Evolutionary conservation across 1,140 invertebrate species (phyloP), one percentile per base, ranked within the genome.

Genomic region (Drosophila orosa): DNA sequence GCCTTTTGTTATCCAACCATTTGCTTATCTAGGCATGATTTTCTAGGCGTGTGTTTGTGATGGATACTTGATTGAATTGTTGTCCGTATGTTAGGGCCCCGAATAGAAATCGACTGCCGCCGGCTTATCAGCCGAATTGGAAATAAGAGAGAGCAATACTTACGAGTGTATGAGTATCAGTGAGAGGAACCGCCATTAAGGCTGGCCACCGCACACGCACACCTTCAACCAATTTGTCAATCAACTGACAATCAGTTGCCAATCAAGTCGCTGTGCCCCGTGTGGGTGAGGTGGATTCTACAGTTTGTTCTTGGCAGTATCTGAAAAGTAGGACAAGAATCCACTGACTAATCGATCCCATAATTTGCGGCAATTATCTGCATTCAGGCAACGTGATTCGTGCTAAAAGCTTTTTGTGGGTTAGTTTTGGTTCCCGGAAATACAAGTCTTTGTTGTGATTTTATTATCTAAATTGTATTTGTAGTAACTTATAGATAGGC

Each of bases 201-300:
- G 42, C 6, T 9, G 19, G 39, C 50, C 27, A 22, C 27, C 12
- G 29, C 67, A 37, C 55, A 59, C 35, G 25, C 37, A 66, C 37
- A 50, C 47, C 50, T 27, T 31, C 37, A 44, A 54, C 65, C 56
- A 85, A 61, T 85, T 84, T 85, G 81, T 85, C 81, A 80, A 80
- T 85, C 77, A 84, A 85, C 45, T 61, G 75, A 63, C 81, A 80
- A 84, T 84, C 81, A 69, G 50, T 66, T 85, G 77, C 52, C 81
- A 84, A 84, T 84, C 81, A 75, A 67, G 12, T 27, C 17, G 61
- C 33, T 57, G 15, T 29, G 42, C 61, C 69, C 19, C 45, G 35
- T 33, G 42, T 57, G 61, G 40, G 48, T 69, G 65, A 54, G 45
- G 61, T 54, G 29, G 35, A 52, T 45, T 55, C 45, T 69, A 55